Evolutionary conservation across 2,113 vertebrate species (phyloP), one percentile per base, ranked within the genome.

Genomic region (Cariama cristata): DNA sequence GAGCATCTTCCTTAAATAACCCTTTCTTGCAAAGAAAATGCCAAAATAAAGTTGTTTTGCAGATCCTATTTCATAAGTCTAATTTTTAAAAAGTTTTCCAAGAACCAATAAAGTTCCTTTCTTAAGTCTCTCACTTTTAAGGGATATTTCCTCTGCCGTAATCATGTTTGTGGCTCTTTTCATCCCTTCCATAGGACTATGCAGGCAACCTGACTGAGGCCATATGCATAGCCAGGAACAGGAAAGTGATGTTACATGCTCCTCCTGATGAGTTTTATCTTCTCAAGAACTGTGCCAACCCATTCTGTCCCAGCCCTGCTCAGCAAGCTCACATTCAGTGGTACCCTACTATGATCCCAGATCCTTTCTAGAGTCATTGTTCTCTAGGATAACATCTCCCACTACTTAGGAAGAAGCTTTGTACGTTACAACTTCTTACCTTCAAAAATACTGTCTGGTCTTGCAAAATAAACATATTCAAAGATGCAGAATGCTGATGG

Each of bases 391-490:
- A 91, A 53, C 27, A 50, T 42, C 32, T 85, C 33, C n/a, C 58
- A 56, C n/a, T 86, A 3, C n/a, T 67, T 55, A 24, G 9, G 30
- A 42, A 85, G 50, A 9, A 62, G 53, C 16, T 77, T 40, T 74
- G 38, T 52, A 71, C 0, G 7, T 75, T 69, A 21, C 20, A 44
- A 80, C 52, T 88, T 50, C 93, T 96, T 98, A 99, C 99, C 99
- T 99, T 99, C 99, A 98, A 99, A 99, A 83, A 99, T 99, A 77
- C 99, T 99, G 97, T 99, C 99, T 71, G 99, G 99, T 97, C 99
- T 98, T 96, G 99, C 99, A 97, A 99, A 99, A 98, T 99, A 99
- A 95, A 99, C 99, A 42, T 99, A 99, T 98, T 99, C 99, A 98
- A 99, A 99, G 95, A 99, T 99, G 97, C 99, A 99, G 98, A 99